Conservation (phyloP, 2,113 vertebrate genomes). For the Lophotis ruficrista region DNA sequence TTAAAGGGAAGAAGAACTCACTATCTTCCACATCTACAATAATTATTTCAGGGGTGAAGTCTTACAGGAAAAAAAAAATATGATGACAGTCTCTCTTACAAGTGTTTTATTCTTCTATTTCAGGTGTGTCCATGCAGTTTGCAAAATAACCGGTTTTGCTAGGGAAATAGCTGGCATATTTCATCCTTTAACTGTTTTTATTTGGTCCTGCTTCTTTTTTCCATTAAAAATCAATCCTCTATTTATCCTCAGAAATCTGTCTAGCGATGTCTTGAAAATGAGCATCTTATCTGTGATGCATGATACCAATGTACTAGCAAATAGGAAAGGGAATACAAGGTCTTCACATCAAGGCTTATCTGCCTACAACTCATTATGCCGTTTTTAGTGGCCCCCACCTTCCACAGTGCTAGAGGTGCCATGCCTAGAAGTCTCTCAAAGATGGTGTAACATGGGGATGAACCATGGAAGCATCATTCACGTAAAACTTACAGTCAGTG, state of each 20-base stretch:
- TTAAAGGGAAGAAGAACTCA: background rate
- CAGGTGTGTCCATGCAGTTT: background rate
- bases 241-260: background rate
- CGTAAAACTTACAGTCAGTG: background rate
- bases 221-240: background rate
- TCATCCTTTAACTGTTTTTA: background rate
- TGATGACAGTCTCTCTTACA: background rate
- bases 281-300: background rate
- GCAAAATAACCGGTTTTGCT: background rate
- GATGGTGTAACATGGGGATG: accelerated
- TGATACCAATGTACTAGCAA: background rate
- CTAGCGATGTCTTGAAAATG: background rate
- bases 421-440: background rate
- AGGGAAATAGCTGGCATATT: background rate
- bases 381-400: background rate
- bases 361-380: background rate
- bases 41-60: background rate
- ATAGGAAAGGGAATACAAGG: background rate
- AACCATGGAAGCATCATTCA: background rate
- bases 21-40: background rate
- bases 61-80: background rate
- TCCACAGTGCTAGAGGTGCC: background rate
- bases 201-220: background rate
- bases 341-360: background rate
- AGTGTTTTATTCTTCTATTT: background rate